Evolutionary conservation across 2,888 invertebrate genomes (phyloP), one percentile per base, ranked within the genome.

Genomic region (Diogma glabrata): DNA sequence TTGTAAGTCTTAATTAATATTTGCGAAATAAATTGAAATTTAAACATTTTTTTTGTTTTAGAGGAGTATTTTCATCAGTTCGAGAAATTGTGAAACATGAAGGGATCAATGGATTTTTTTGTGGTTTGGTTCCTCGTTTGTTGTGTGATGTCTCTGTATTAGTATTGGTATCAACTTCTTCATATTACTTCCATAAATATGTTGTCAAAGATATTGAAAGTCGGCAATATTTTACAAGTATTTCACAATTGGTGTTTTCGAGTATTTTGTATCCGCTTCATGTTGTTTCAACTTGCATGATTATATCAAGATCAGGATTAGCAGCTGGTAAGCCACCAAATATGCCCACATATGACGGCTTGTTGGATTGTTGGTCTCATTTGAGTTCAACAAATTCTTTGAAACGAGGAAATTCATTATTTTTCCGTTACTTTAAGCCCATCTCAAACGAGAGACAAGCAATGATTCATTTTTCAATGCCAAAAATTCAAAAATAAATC

Each of bases 241-340:
- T 20, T 17, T 63, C 64, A 63, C 70, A 77, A 78, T 87, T 92
- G 67, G 71, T 91, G 49, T 86, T 88, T 53, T 81, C 86, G 55
- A 84, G 89, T 51, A 63, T 91, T 55, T 85, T 91, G n/a, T 96
- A 97, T 70, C 95, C 95, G 17, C 81, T 94, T 65, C 82, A 85
- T 65, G 87, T 96, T 53, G 91, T 94, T 2, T 85, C 90, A 10
- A 88, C 89, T 53, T 88, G 93, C 61, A 92, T 94, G 88, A 80
- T 85, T 53, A 86, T 94, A 9, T 84, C 83, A 54, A 83, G 88
- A 54, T 84, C 83, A 14, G 82, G 81, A 55, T 74, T 94, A 49
- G 75, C 76, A 56, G 91, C 91, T 47, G 92, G 91, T 19, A 77
- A 80, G 53, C 87, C 89, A 24, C 91, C 91, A 0, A 73, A 79